Percentiles rank a stretch among this genome's conserved stretches.
Evolutionary conservation across 2,113 vertebrate species (phyloP).

Genomic region (Trachemys scripta): DNA sequence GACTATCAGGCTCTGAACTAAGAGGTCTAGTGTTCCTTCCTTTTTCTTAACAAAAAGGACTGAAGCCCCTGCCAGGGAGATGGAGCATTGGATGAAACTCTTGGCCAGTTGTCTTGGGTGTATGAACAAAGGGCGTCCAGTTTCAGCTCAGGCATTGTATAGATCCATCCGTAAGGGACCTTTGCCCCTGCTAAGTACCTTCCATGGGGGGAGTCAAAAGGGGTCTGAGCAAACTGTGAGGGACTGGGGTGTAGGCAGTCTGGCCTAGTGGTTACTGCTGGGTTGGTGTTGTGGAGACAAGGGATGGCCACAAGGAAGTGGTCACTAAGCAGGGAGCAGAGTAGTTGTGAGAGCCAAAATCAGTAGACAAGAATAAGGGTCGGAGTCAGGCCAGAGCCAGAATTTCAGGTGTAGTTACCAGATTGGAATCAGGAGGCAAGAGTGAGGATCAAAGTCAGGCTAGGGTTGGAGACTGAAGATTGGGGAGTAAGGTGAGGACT

Average conservation of each 20-base stretch:
- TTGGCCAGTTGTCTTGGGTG: too few species aligned
- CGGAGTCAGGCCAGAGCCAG: not conserved
- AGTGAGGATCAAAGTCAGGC: not conserved
- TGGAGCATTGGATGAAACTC: too few species aligned
- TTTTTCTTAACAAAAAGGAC: too few species aligned
- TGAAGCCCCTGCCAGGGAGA: too few species aligned
- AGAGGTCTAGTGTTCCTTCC: too few species aligned
- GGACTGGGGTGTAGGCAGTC: too few species aligned
- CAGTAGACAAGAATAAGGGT: not conserved
- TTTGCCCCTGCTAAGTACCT: not conserved
- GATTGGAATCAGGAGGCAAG: not conserved
- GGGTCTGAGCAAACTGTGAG: not conserved
- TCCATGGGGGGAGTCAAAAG: not conserved
- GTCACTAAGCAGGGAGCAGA: not conserved
- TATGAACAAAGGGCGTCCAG: too few species aligned
- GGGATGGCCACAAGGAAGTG: not conserved
- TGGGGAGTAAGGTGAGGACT: not conserved
- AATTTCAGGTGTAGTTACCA: not conserved
- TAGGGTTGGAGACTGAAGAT: not conserved
- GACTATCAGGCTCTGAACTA: too few species aligned
- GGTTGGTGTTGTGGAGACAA: not conserved
- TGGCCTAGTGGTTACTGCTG: not conserved
- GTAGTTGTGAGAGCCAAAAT: not conserved
- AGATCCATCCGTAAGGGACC: too few species aligned
- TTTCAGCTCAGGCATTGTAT: too few species aligned